These are phyloP conservation scores for Pionites leucogaster DNA, from an alignment of 2,113 vertebrate genomes.

Conservation along the genomic window DNA sequence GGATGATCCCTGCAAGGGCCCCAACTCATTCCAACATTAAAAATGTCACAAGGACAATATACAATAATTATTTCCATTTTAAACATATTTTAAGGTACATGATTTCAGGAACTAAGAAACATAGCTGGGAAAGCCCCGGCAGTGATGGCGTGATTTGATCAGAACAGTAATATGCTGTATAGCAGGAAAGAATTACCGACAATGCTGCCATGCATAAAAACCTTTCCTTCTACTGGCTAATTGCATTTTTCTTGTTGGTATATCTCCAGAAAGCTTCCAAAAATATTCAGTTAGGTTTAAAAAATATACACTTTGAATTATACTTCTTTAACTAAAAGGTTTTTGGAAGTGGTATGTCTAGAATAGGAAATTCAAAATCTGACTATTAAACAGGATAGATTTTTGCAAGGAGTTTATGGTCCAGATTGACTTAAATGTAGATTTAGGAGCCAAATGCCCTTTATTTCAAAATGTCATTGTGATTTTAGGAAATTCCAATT, in stretches of 20 bases:
- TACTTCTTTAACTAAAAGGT: background rate
- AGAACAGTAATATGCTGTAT: background rate
- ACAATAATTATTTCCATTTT: background rate
- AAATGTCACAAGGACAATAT: background rate
- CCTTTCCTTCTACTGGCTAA: background rate
- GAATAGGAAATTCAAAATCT: background rate
- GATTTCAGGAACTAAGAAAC: background rate
- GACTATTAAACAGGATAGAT: background rate
- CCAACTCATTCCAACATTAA: background rate
- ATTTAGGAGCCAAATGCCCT: background rate
- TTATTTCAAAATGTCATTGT: background rate
- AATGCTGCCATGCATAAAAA: background rate
- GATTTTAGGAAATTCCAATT: background rate
- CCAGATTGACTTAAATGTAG: background rate
- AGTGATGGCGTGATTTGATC: background rate
- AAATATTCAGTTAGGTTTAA: background rate
- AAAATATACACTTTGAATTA: background rate
- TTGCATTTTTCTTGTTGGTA: background rate
- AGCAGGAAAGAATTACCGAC: background rate
- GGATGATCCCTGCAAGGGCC: background rate
- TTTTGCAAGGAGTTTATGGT: background rate
- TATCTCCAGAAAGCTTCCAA: background rate
- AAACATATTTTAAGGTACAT: background rate
- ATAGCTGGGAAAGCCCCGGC: background rate
- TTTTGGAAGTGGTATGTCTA: background rate